phyloP scores from a whole-genome alignment of 2,888 invertebrate genomes.

The Sphinx pinastri region DNA sequence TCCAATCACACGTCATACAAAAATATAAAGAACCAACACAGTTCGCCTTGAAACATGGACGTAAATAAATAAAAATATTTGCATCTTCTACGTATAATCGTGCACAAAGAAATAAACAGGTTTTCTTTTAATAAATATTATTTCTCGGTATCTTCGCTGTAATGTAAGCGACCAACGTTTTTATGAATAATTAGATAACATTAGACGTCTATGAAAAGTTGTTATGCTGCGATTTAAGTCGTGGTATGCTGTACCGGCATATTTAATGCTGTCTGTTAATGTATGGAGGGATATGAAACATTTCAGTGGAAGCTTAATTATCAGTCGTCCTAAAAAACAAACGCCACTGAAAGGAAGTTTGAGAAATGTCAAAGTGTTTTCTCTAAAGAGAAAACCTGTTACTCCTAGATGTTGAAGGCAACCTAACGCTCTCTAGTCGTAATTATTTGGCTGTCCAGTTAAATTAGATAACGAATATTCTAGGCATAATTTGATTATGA shows the following conservation, averaged over 20 bases:
- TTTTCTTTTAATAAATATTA: slow-evolving; percentile 53
- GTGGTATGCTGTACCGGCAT: background rate
- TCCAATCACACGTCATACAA: slow-evolving; percentile 12
- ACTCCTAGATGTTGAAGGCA: no score
- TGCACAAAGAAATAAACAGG: slow-evolving; percentile 47
- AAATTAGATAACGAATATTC: no score
- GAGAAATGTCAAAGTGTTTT: no score
- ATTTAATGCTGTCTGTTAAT: background rate
- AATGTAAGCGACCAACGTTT: slow-evolving; percentile 32
- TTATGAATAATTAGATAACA: slow-evolving; percentile 42
- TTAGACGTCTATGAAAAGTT: slow-evolving; percentile 29
- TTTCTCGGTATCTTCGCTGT: slow-evolving; percentile 42
- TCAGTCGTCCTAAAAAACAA: no score
- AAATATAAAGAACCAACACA: slow-evolving; percentile 22
- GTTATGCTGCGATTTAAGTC: slow-evolving; percentile 19
- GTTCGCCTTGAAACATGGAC: slow-evolving; percentile 22
- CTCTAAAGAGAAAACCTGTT: no score
- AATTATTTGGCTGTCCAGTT: no score
- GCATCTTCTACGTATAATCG: slow-evolving; percentile 35
- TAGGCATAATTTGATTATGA: no score
- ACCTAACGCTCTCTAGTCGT: no score
- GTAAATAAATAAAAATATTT: slow-evolving; percentile 25
- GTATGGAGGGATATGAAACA: no score
- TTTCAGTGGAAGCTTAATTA: no score
- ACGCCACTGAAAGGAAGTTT: no score